phyloP scores from a whole-genome alignment of 2,113 vertebrate genomes.

The Triplophysa siluroides region DNA sequence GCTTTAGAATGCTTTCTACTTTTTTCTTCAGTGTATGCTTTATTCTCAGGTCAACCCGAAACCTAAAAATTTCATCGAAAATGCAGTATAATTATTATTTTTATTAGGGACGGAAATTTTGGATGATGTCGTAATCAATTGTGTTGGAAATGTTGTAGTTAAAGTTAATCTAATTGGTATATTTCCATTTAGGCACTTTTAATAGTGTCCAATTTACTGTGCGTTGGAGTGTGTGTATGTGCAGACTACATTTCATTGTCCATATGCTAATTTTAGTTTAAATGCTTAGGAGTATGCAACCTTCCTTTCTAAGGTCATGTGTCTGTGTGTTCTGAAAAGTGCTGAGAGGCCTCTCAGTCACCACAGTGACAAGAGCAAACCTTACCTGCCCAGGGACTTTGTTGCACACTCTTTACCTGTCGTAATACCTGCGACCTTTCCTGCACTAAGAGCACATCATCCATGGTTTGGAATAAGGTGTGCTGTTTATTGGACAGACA shows the following conservation, averaged over 20 bases:
- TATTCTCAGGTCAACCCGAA: too few species aligned
- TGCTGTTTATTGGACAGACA: slow-evolving; percentile 27
- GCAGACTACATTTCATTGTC: slow-evolving; percentile 1
- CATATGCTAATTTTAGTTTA: slow-evolving; percentile 45
- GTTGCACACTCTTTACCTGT: slow-evolving; percentile 39
- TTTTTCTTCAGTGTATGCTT: too few species aligned
- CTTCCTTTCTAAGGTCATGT: slow-evolving; percentile 35
- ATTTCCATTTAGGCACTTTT: too few species aligned
- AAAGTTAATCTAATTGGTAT: too few species aligned
- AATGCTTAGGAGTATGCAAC: slow-evolving; percentile 35
- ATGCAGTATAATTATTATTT: too few species aligned
- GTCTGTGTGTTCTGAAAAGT: slow-evolving; percentile 43
- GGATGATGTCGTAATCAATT: too few species aligned
- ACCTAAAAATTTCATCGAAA: too few species aligned
- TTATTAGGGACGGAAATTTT: too few species aligned
- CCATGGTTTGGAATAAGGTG: slow-evolving; percentile 38
- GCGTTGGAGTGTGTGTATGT: background rate
- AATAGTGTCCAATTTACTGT: too few species aligned
- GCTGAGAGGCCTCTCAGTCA: slow-evolving; percentile 36
- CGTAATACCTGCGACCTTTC: slow-evolving; percentile 49
- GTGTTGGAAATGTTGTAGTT: too few species aligned
- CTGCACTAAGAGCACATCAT: slow-evolving; percentile 45
- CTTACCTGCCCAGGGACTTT: slow-evolving; percentile 27
- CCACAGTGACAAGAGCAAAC: slow-evolving; percentile 41
- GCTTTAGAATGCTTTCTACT: too few species aligned